phyloP scores from a whole-genome alignment of 23 tunicate genomes.

The Halocynthia roretzi region DNA sequence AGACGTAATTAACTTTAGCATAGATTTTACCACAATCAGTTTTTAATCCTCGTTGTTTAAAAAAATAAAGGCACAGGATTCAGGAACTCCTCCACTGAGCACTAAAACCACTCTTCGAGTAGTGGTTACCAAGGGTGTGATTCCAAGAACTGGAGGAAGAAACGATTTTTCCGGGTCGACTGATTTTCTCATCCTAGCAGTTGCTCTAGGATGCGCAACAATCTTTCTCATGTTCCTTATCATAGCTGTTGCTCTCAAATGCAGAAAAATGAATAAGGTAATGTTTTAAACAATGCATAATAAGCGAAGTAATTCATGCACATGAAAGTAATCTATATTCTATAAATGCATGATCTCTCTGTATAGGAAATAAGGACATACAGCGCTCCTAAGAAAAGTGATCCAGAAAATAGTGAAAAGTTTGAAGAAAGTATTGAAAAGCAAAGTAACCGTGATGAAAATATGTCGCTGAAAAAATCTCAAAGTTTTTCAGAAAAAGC shows the following conservation, averaged over 20 bases:
- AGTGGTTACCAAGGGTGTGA: slow-evolving; percentile 22
- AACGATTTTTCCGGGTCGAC: slow-evolving; percentile 3
- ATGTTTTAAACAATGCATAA: background rate
- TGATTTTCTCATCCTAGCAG: slow-evolving; percentile 17
- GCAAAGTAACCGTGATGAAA: no score
- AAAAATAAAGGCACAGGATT: slow-evolving; percentile 35
- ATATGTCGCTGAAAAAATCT: no score
- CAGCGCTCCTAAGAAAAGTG: no score
- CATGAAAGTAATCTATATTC: no score
- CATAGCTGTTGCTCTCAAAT: slow-evolving; percentile 28
- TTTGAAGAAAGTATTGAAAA: no score
- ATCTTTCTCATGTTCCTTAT: slow-evolving; percentile 21
- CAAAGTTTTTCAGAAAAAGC: no score
- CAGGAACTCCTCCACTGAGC: slow-evolving; percentile 18
- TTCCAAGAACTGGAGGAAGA: background rate
- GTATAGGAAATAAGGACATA: no score
- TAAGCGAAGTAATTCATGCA: no score
- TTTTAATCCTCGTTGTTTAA: background rate
- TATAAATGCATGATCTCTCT: no score
- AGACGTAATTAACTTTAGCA: background rate
- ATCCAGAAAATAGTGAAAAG: no score
- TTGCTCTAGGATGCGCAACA: slow-evolving; percentile 23
- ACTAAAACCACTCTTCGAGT: slow-evolving; percentile 24
- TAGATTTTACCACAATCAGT: background rate
- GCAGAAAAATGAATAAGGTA: slow-evolving; percentile 42